Base-by-base conservation (phyloP, 2,888 invertebrate genomes). In the Synergus itoensis region DNA sequence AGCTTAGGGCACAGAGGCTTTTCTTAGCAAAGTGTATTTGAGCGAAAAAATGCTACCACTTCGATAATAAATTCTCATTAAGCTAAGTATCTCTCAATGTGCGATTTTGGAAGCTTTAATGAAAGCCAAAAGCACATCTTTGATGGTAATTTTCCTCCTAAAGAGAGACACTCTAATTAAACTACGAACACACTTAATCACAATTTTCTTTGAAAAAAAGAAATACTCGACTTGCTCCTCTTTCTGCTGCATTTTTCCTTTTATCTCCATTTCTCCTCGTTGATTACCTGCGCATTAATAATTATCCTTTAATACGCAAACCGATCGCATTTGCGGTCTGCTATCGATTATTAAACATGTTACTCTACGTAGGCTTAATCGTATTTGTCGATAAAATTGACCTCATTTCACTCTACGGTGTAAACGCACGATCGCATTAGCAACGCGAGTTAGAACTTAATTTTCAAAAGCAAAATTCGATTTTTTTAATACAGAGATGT, bases 331-430 rank as follows among this genome's bases (percentile, higher is more conserved):
- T 45, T 62, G 62, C 78, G 64, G 43, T 53, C 67, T 77, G 41
- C 57, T 77, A 77, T 77, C 78, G 76, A 62, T 76, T 41, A 76
- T 62, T 76, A 60, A 41, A 60, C 62, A 67, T 41, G 14, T 53
- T 65, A 53, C 77, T 67, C 41, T 82, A 84, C 80, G 62, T 84
- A 83, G 81, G 81, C 83, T 82, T 87, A 86, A 86, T 86, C 81
- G 82, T 86, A 87, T 84, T 86, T 87, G 86, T 87, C 86, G 84
- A 83, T 83, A 85, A 84, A 88, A 87, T 87, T 87, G 86, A 88
- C 87, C 80, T 85, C 76, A 82, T 82, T 83, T 81, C 77, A 76
- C 79, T 65, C 78, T 77, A 57, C n/a, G 18, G 73, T 57, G 53
- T 62, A 62, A 79, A 75, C 65, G 64, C 53, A 63, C 76, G 45